A percentile compares a stretch with the other conserved stretches of the same genome.
Evolutionary conservation across 2,113 vertebrate species (phyloP).

Genomic region (Semnornis frantzii): DNA sequence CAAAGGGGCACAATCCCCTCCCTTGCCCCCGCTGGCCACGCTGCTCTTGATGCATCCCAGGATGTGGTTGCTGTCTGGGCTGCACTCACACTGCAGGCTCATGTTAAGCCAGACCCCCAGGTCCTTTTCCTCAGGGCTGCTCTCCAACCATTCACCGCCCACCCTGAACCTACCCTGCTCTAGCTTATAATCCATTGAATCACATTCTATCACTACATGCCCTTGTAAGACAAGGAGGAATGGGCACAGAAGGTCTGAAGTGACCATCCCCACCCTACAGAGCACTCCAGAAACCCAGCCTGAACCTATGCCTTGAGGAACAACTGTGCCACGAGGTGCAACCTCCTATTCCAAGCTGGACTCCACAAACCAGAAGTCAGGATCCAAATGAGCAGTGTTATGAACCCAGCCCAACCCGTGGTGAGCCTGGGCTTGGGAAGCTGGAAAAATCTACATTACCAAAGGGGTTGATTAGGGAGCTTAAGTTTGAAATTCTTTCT

Average conservation of each 20-base stretch:
- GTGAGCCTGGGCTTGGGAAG: neutral
- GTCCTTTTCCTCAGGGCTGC: too few species aligned
- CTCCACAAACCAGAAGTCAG: neutral
- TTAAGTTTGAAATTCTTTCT: neutral
- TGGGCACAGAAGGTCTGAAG: neutral
- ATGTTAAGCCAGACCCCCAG: too few species aligned
- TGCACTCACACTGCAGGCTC: too few species aligned
- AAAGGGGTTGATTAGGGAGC: neutral
- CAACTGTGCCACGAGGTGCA: neutral
- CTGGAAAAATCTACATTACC: constrained; percentile 9
- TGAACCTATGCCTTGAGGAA: neutral
- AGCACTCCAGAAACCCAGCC: neutral
- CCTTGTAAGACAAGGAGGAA: neutral
- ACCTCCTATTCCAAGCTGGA: neutral
- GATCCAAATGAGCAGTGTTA: neutral
- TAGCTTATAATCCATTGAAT: too few species aligned
- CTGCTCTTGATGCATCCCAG: too few species aligned
- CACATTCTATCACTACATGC: too few species aligned
- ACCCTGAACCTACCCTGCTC: too few species aligned
- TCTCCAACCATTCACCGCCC: too few species aligned
- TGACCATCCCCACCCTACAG: neutral
- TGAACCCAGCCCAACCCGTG: neutral
- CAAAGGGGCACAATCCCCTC: too few species aligned
- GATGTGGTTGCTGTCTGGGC: too few species aligned
- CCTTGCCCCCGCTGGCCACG: too few species aligned